Conservation (phyloP, 2,888 invertebrate species). For the Acanthacorydalis orientalis region DNA sequence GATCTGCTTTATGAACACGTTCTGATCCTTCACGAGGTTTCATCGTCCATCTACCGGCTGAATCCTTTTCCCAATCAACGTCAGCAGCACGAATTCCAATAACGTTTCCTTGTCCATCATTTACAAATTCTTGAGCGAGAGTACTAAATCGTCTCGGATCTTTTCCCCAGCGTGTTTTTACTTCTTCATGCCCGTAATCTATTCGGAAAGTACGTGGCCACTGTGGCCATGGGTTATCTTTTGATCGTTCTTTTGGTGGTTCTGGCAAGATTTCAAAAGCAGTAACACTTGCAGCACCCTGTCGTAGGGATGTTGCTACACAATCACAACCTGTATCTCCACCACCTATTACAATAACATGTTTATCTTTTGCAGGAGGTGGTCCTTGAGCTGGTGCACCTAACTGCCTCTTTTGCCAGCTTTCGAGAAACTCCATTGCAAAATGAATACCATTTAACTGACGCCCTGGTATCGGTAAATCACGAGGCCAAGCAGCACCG, state of each 20-base stretch:
- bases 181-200: slow-evolving; percentile 98
- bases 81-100: slow-evolving; percentile 76
- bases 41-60: slow-evolving; percentile 89
- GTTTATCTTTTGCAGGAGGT: slow-evolving; percentile 78
- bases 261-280: slow-evolving; percentile 95
- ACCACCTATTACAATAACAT: slow-evolving; percentile 83
- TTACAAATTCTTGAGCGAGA: slow-evolving; percentile 86
- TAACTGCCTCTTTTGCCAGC: slow-evolving; percentile 89
- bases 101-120: slow-evolving; percentile 79
- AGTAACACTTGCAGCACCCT: slow-evolving; percentile 80
- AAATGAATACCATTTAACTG: slow-evolving; percentile 87
- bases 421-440: slow-evolving; percentile 95
- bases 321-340: slow-evolving; percentile 91
- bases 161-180: slow-evolving; percentile 59
- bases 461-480: slow-evolving; percentile 65
- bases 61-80: slow-evolving; percentile 88
- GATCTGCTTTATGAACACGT: slow-evolving; percentile 67
- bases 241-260: slow-evolving; percentile 62
- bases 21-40: slow-evolving; percentile 65
- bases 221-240: slow-evolving; percentile 97
- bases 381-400: slow-evolving; percentile 31
- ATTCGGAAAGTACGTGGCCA: slow-evolving; percentile 93
- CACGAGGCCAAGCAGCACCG: slow-evolving; percentile 94
- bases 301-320: slow-evolving; percentile 87
- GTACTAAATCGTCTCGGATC: slow-evolving; percentile 91